phyloP scores from a whole-genome alignment of 2,888 invertebrate genomes.

The Nomada ferruginata region DNA sequence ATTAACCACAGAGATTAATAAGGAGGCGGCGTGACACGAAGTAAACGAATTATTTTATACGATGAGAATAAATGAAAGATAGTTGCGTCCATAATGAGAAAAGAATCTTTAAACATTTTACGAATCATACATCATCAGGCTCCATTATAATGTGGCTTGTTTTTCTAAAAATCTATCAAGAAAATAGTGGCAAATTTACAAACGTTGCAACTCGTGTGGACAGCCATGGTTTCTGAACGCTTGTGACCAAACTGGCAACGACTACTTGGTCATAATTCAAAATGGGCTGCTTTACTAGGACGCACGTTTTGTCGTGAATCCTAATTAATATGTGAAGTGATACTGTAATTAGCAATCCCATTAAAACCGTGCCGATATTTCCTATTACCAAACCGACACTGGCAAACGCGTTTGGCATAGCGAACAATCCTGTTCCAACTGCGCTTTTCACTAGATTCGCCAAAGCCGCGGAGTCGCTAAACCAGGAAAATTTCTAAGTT shows the following conservation, averaged over 20 bases:
- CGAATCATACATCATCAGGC: too few species aligned
- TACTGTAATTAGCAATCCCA: slow-evolving; percentile 70
- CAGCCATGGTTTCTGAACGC: slow-evolving; percentile 43
- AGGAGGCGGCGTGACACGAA: too few species aligned
- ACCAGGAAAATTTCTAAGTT: background rate
- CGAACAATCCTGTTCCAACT: slow-evolving; percentile 73
- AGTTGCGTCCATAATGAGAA: too few species aligned
- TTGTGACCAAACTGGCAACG: slow-evolving; percentile 56
- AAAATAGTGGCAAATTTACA: slow-evolving; percentile 19
- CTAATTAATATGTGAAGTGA: slow-evolving; percentile 70
- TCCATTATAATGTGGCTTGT: too few species aligned
- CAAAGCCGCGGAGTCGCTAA: slow-evolving; percentile 68
- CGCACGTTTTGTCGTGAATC: slow-evolving; percentile 69
- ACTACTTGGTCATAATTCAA: slow-evolving; percentile 72
- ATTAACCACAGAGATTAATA: too few species aligned
- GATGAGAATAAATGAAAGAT: too few species aligned
- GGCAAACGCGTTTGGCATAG: slow-evolving; percentile 74
- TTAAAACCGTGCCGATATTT: slow-evolving; percentile 66
- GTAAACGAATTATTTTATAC: too few species aligned
- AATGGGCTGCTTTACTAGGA: slow-evolving; percentile 55
- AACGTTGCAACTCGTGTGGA: slow-evolving; percentile 64
- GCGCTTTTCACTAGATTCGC: slow-evolving; percentile 73
- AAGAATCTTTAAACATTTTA: too few species aligned
- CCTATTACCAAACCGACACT: slow-evolving; percentile 73
- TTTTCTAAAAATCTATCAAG: too few species aligned